Evolutionary conservation across 2,888 invertebrate species (phyloP).

Genomic region (Sthenelais limicola): DNA sequence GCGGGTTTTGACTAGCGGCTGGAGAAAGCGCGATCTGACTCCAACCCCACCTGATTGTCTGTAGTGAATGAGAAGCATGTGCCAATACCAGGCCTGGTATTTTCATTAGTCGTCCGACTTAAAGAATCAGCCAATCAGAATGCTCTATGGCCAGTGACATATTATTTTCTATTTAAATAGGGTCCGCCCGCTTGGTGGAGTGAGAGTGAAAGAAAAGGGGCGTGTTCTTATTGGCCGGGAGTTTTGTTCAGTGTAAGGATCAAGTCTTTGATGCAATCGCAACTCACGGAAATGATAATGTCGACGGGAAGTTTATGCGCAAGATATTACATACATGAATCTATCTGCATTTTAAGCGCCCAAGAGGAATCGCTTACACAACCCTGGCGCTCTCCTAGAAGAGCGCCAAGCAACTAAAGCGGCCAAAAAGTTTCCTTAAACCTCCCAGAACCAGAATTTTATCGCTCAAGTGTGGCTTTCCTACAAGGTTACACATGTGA

Average conservation of each 20-base stretch:
- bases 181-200: constrained; percentile 22
- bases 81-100: constrained; percentile 38
- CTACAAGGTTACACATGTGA: no score
- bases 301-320: constrained; percentile 30
- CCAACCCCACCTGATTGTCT: constrained; percentile 32
- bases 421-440: no score
- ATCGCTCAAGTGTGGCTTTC: no score
- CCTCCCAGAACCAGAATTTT: no score
- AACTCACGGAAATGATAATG: constrained; percentile 37
- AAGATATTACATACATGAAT: background rate
- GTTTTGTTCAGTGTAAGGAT: constrained; percentile 32
- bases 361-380: no score
- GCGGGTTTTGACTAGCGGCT: constrained; percentile 21
- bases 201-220: constrained; percentile 35
- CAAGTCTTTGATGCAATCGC: constrained; percentile 35
- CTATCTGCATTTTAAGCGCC: no score
- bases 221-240: constrained; percentile 37
- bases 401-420: no score
- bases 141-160: constrained; percentile 25
- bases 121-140: constrained; percentile 39
- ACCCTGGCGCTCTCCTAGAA: no score
- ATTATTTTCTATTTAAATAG: constrained; percentile 40
- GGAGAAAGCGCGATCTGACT: constrained; percentile 29
- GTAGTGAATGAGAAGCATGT: constrained; percentile 38
- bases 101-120: constrained; percentile 38